These are phyloP conservation scores for Bovichtus variegatus DNA, from an alignment of 2,797 vertebrate species.

Conservation along the genomic window DNA sequence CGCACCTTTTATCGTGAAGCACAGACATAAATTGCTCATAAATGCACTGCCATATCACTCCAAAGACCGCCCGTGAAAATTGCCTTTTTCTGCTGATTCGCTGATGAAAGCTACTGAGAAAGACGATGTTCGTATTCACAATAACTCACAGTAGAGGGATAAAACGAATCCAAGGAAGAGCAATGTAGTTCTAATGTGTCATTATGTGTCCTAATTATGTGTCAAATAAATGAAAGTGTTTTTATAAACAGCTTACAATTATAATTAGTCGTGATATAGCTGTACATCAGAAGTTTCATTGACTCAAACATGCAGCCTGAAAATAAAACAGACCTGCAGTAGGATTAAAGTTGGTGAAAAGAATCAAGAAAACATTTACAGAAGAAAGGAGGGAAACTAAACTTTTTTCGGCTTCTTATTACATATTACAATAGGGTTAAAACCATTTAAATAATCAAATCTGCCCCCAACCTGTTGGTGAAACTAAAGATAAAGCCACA, in stretches of 20 bases:
- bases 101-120: background rate
- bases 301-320: no score
- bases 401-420: no score
- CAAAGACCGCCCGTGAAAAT: background rate
- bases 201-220: no score
- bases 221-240: no score
- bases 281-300: no score
- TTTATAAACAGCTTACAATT: no score
- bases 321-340: no score
- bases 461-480: background rate
- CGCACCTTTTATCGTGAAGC: slow-evolving; percentile 10
- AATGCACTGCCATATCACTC: slow-evolving; percentile 27
- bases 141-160: no score
- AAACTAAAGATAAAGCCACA: background rate
- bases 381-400: no score
- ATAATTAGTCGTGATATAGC: no score
- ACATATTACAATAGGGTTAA: background rate
- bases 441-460: background rate
- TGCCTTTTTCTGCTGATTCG: background rate
- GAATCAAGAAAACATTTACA: no score
- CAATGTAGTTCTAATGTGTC: background rate
- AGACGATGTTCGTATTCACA: background rate
- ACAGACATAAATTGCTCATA: slow-evolving; percentile 23
- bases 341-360: no score
- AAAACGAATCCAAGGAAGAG: background rate